Percentiles rank a stretch among this genome's conserved stretches.
Evolutionary conservation across 1,140 invertebrate species (phyloP).

Genomic region (Gyrodactylus salaris): DNA sequence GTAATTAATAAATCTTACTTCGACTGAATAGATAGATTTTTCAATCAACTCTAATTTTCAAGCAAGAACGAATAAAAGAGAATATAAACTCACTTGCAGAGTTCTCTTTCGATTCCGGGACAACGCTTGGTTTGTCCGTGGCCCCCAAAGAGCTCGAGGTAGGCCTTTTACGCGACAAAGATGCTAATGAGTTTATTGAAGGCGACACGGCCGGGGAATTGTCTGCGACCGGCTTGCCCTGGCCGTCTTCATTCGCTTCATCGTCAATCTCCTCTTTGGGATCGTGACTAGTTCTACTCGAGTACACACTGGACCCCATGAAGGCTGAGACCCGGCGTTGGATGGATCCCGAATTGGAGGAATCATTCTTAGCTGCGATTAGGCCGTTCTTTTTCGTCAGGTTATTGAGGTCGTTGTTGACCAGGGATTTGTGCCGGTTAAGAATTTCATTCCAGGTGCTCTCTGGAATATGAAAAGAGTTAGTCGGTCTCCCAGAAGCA

Average conservation of each 20-base stretch:
- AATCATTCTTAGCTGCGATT: neutral
- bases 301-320: neutral
- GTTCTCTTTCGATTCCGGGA: neutral
- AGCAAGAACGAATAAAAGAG: neutral
- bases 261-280: no score
- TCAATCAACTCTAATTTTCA: no score
- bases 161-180: neutral
- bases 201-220: neutral
- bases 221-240: neutral
- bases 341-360: neutral
- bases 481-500: no score
- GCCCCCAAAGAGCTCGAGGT: neutral
- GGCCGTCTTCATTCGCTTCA: no score
- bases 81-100: neutral
- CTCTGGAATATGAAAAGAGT: neutral
- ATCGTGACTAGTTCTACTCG: neutral
- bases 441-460: neutral
- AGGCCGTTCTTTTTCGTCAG: neutral
- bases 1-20: no score
- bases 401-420: neutral
- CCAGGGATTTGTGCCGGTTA: neutral
- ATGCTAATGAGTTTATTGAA: neutral
- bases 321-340: neutral
- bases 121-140: neutral
- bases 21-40: no score